Base-by-base conservation (phyloP, 2,113 vertebrate genomes). In the Coracopsis vasa region DNA sequence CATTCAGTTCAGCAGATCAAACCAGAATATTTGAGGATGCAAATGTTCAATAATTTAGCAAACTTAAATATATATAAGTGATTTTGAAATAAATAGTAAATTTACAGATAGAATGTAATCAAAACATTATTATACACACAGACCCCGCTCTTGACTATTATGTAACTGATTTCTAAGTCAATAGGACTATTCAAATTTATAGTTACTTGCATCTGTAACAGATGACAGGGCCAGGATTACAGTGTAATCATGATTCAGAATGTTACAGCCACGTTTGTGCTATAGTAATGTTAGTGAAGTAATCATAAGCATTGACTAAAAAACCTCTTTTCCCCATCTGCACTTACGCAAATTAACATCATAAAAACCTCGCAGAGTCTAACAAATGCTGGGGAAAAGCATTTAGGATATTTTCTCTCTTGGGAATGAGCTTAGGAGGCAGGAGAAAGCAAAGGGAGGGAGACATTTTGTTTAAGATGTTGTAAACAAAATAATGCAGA, bases 401-500 rank as follows among this genome's bases (percentile, higher is more conserved):
- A 0, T 67, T 54, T 61, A 21, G 77, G 35, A 23, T 73, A 64
- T 80, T 51, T 58, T 31, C 61, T 74, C 78, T 89, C 53, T 83
- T 73, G 20, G 39, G 66, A 65, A 86, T 31, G 51, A 83, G 73
- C 61, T 88, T 37, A 80, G 53, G 75, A 90, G 73, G 51, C 6
- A 2, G 58, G 48, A 35, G 27, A 80, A 91, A 89, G 91, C 67
- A 42, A 64, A 92, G 39, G 29, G 33, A 88, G 31, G 61, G 45
- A 74, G 45, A 88, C 58, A 74, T 95, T 72, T 94, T 77, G 60
- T n/a, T 64, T 79, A 75, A 75, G 61, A 93, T 91, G 81, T 39
- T 83, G 58, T 44, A 73, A 69, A 70, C 69, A 88, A 91, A 92
- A 81, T 35, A 88, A 88, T 1, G 50, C 77, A 92, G 82, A 85